These are phyloP conservation scores for Diloba caeruleocephala DNA, from an alignment of 2,888 invertebrate species.

Conservation along the genomic window DNA sequence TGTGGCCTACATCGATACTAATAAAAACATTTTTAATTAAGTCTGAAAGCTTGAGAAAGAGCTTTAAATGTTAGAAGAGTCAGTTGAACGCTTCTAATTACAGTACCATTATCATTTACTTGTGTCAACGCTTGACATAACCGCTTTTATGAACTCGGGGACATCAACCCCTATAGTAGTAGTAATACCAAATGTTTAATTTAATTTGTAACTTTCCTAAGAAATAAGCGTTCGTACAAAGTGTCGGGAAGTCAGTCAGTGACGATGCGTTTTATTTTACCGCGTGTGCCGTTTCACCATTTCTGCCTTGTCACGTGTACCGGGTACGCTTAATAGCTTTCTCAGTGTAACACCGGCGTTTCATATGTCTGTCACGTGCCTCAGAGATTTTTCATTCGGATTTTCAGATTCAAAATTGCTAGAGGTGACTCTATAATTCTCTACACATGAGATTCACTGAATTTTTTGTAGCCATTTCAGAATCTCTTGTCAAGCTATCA, in stretches of 20 bases:
- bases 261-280: constrained; percentile 70
- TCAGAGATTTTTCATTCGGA: constrained; percentile 73
- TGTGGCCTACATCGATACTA: constrained; percentile 36
- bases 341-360: constrained; percentile 60
- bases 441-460: background rate
- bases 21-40: constrained; percentile 60
- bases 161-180: constrained; percentile 47
- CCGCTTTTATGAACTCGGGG: constrained; percentile 52
- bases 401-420: constrained; percentile 71
- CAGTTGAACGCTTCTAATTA: constrained; percentile 57
- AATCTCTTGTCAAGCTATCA: background rate
- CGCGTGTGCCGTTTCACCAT: constrained; percentile 71
- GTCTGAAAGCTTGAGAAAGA: constrained; percentile 56
- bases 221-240: constrained; percentile 32
- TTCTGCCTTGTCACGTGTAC: constrained; percentile 75
- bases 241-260: constrained; percentile 60
- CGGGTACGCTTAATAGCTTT: constrained; percentile 66
- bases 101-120: constrained; percentile 53
- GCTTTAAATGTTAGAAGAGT: constrained; percentile 63
- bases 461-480: background rate
- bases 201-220: constrained; percentile 42
- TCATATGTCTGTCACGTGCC: constrained; percentile 73
- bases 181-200: constrained; percentile 40
- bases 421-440: constrained; percentile 61
- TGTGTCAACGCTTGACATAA: constrained; percentile 56